phyloP scores from a whole-genome alignment of 2,797 vertebrate species.

The Notolabrus celidotus region DNA sequence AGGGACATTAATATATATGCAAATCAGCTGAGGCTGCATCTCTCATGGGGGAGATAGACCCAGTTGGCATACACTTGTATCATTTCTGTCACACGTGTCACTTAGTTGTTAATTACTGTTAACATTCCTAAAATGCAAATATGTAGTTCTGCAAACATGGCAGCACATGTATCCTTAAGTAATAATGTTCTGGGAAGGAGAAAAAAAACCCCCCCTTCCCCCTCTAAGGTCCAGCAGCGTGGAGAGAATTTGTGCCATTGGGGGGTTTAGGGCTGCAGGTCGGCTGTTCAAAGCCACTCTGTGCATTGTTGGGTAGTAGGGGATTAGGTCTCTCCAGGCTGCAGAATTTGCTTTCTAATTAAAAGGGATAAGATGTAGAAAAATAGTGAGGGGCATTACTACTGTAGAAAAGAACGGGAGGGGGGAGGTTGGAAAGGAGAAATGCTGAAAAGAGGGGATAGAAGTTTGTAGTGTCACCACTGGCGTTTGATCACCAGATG shows the following conservation, averaged over 20 bases:
- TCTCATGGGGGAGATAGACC: slow-evolving; percentile 65
- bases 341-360: slow-evolving; percentile 99
- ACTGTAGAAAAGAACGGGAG: slow-evolving; percentile 86
- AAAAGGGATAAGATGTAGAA: slow-evolving; percentile 98
- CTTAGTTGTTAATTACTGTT: slow-evolving; percentile 79
- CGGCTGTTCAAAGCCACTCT: slow-evolving; percentile 98
- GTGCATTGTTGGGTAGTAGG: slow-evolving; percentile 99
- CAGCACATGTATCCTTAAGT: slow-evolving; percentile 66
- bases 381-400: slow-evolving; percentile 87
- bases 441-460: slow-evolving; percentile 76
- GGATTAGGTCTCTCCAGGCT: slow-evolving; percentile 99
- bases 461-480: slow-evolving; percentile 93
- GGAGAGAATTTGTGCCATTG: slow-evolving; percentile 71
- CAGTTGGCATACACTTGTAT: slow-evolving; percentile 69
- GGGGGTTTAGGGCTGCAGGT: slow-evolving; percentile 85
- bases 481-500: slow-evolving; percentile 93
- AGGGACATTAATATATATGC: slow-evolving; percentile 90
- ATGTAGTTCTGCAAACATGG: slow-evolving; percentile 66
- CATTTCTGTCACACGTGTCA: slow-evolving; percentile 74
- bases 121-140: slow-evolving; percentile 80
- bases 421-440: slow-evolving; percentile 88
- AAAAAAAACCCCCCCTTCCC: slow-evolving; percentile 56
- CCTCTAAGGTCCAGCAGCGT: slow-evolving; percentile 72
- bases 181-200: slow-evolving; percentile 65
- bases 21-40: slow-evolving; percentile 83